Percentiles rank a stretch among this genome's conserved stretches.
phyloP scores from a whole-genome alignment of 2,888 invertebrate genomes.

The Archaeoteleia sp. region DNA sequence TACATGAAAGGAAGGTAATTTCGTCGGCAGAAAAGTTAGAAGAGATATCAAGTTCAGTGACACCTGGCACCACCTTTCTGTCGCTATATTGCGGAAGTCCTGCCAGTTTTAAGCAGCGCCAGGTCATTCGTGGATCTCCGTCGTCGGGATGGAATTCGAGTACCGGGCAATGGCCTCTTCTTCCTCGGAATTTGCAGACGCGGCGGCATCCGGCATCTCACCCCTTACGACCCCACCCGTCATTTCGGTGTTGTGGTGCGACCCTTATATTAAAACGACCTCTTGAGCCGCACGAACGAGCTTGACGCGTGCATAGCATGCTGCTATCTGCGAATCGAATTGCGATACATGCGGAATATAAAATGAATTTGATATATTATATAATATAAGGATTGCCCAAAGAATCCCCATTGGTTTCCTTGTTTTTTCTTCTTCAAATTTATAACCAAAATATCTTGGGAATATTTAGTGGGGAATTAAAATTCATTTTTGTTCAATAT shows the following conservation, averaged over 20 bases:
- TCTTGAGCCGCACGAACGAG: constrained; percentile 50
- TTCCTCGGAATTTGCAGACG: constrained; percentile 52
- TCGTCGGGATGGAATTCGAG: constrained; percentile 50
- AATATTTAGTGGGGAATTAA: too few species aligned
- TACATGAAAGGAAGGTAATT: constrained; percentile 28
- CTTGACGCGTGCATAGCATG: constrained; percentile 48
- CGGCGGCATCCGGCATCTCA: constrained; percentile 48
- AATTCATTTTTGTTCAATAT: too few species aligned
- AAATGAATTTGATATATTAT: constrained; percentile 40
- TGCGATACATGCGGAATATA: constrained; percentile 41
- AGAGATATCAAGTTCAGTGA: constrained; percentile 40
- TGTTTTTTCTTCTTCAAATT: too few species aligned
- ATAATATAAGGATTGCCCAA: constrained; percentile 41
- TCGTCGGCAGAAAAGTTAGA: constrained; percentile 24
- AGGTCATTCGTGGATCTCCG: constrained; percentile 44
- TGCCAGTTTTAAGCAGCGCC: constrained; percentile 26
- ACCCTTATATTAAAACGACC: constrained; percentile 55
- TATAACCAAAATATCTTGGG: too few species aligned
- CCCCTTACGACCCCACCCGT: constrained; percentile 35
- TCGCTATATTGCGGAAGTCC: constrained; percentile 43
- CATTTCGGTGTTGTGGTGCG: constrained; percentile 37
- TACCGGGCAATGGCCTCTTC: constrained; percentile 50
- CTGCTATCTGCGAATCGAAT: constrained; percentile 42
- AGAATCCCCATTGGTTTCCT: too few species aligned
- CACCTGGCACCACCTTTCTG: constrained; percentile 46